A percentile compares a stretch with the other conserved stretches of the same genome.
Evolutionary conservation across 2,888 invertebrate genomes (phyloP).

Genomic region (Siphonodentalium dalli): DNA sequence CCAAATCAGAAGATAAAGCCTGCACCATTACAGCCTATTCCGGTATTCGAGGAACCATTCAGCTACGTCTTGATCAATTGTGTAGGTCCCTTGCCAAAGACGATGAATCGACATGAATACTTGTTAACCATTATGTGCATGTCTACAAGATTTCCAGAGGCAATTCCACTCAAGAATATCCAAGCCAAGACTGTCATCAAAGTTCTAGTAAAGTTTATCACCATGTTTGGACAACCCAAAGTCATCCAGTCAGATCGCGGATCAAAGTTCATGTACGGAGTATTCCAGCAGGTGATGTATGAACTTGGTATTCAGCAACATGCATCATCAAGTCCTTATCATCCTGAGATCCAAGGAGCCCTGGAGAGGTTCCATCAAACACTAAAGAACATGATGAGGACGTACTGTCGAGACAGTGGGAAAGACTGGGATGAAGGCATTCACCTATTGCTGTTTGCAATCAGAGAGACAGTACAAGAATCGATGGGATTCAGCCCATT

Average conservation of each 20-base stretch:
- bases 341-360: constrained; percentile 26
- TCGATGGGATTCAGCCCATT: constrained; percentile 33
- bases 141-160: constrained; percentile 32
- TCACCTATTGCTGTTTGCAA: constrained; percentile 25
- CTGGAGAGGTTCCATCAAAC: constrained; percentile 26
- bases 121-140: neutral
- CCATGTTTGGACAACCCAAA: constrained; percentile 27
- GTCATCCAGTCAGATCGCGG: constrained; percentile 30
- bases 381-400: constrained; percentile 25
- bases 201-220: constrained; percentile 29
- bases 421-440: constrained; percentile 31
- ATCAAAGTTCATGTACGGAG: constrained; percentile 29
- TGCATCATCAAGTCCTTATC: constrained; percentile 15
- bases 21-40: no score
- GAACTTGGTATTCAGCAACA: constrained; percentile 14
- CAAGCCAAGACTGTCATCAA: constrained; percentile 26
- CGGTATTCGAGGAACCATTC: no score
- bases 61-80: no score
- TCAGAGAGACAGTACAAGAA: constrained; percentile 27
- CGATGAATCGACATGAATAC: neutral
- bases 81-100: no score
- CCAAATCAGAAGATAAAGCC: no score
- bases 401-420: constrained; percentile 21
- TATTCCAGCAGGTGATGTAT: constrained; percentile 28
- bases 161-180: constrained; percentile 34